Percentiles rank a stretch among this genome's conserved stretches.
phyloP scores from a whole-genome alignment of 2,797 vertebrate genomes.

The Acrossocheilus fasciatus region DNA sequence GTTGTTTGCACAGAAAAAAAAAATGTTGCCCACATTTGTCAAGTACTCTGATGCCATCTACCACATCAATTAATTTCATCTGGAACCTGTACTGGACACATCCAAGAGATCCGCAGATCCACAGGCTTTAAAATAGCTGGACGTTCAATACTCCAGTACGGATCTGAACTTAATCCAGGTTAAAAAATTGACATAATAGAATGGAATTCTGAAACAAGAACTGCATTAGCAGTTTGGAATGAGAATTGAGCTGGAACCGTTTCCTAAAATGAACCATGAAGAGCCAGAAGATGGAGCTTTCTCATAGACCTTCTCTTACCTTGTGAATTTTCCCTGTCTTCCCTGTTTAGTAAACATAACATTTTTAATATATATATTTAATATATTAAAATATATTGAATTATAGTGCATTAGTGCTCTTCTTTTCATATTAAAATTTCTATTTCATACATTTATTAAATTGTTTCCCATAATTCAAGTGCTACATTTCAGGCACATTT shows the following conservation, averaged over 20 bases:
- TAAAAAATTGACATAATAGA: background rate
- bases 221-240: slow-evolving; percentile 10
- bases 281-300: background rate
- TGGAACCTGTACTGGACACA: background rate
- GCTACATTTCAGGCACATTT: background rate
- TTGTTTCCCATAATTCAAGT: background rate
- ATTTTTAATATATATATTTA: background rate
- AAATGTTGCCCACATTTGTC: background rate
- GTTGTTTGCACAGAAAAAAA: slow-evolving; percentile 1
- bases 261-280: background rate
- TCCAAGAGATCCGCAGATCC: slow-evolving; percentile 6
- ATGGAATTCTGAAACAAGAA: background rate
- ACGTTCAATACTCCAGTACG: background rate
- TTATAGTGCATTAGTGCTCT: background rate
- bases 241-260: background rate
- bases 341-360: background rate
- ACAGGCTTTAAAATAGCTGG: background rate
- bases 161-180: slow-evolving; percentile 1
- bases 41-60: background rate
- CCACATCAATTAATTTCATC: background rate
- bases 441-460: background rate
- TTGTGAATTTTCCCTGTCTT: background rate
- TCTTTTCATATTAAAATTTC: background rate
- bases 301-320: background rate
- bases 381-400: background rate